phyloP scores from a whole-genome alignment of 2,113 vertebrate species.

The Rhinolophus sinicus region DNA sequence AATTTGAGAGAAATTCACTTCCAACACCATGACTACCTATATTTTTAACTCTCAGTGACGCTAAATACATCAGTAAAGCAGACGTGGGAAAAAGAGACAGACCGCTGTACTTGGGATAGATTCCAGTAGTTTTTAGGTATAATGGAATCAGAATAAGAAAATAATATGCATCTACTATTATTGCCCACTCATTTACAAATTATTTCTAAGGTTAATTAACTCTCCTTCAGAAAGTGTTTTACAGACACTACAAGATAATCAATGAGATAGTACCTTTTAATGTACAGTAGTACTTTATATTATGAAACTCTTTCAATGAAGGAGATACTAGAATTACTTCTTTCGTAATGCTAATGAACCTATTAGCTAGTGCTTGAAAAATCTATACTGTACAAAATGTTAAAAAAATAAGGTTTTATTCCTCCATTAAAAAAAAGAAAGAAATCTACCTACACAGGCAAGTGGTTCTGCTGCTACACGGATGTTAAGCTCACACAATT shows the following conservation, averaged over 20 bases:
- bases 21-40: not conserved
- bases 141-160: slow-evolving; percentile 6
- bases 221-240: not conserved
- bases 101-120: not conserved
- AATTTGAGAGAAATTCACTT: not conserved
- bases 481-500: not conserved
- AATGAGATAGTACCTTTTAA: not conserved
- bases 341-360: not conserved
- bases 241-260: not conserved
- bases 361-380: not conserved
- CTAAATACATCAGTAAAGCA: not conserved
- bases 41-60: slow-evolving; percentile 13
- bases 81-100: not conserved
- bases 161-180: not conserved
- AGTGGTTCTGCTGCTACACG: not conserved
- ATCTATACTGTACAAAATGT: not conserved
- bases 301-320: not conserved
- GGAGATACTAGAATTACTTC: not conserved
- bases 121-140: not conserved
- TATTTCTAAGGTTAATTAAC: slow-evolving; percentile 45
- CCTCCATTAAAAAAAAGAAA: not conserved
- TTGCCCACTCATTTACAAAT: slow-evolving; percentile 24
- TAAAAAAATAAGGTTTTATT: not conserved
- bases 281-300: not conserved
- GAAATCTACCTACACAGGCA: not conserved